Evolutionary conservation across 1,140 invertebrate species (phyloP).

Genomic region (Pogonognathellus flavescens): DNA sequence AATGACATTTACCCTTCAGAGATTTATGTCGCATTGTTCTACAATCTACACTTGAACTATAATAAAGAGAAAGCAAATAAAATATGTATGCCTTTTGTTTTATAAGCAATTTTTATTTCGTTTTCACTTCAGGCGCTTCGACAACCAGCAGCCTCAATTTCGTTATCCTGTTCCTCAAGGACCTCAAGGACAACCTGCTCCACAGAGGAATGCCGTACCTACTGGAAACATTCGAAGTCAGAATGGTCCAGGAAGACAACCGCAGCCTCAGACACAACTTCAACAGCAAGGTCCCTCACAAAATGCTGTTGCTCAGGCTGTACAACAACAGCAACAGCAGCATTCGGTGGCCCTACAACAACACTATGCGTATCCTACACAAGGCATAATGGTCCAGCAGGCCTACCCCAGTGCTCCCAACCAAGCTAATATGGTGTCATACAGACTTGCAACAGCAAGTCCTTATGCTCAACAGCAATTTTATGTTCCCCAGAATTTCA

Average conservation of each 20-base stretch:
- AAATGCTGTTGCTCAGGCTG: slow-evolving; percentile 30
- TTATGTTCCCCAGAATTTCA: not conserved
- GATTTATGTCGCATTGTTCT: no score
- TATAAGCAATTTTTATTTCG: not conserved
- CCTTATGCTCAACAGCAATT: not conserved
- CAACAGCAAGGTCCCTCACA: slow-evolving; percentile 54
- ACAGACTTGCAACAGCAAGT: not conserved
- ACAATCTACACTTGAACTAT: no score
- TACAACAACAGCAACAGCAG: slow-evolving; percentile 45
- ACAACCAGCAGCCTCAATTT: not conserved
- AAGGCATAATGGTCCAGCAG: slow-evolving; percentile 5
- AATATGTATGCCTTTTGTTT: no score
- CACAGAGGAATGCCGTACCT: slow-evolving; percentile 28
- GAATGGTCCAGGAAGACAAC: slow-evolving; percentile 49
- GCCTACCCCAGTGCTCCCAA: not conserved
- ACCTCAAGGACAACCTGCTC: not conserved
- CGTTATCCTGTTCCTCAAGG: slow-evolving; percentile 8
- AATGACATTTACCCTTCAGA: no score
- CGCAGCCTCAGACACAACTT: slow-evolving; percentile 57
- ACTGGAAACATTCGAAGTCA: slow-evolving; percentile 28
- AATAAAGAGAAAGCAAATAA: no score
- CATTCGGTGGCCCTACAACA: slow-evolving; percentile 6
- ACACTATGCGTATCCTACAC: slow-evolving; percentile 5
- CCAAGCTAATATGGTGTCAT: not conserved
- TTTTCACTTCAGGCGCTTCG: slow-evolving; percentile 17